Conservation (phyloP, 53 echinoderm and acorn worm species). For the Pentamera pediparva region DNA sequence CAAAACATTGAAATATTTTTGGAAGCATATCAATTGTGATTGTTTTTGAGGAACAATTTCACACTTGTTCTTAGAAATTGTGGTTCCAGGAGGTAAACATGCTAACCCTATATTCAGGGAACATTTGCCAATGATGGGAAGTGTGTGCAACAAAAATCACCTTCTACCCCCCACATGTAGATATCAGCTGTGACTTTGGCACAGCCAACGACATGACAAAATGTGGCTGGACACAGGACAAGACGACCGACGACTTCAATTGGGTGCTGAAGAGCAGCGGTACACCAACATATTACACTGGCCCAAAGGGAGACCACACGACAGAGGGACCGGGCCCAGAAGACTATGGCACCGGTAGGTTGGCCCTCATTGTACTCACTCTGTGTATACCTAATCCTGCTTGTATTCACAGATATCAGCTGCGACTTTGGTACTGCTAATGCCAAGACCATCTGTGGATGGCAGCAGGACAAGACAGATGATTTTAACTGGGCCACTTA, state of each 20-base stretch:
- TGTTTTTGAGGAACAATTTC: too few relatives aligned
- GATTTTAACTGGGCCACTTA: slow-evolving; percentile 65
- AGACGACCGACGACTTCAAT: slow-evolving; percentile 55
- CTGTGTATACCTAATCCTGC: too few relatives aligned
- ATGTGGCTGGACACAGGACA: slow-evolving; percentile 86
- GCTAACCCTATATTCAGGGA: too few relatives aligned
- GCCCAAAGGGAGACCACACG: slow-evolving; percentile 72
- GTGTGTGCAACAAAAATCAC: too few relatives aligned
- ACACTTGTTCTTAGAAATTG: too few relatives aligned
- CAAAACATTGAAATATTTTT: too few relatives aligned
- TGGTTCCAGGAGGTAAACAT: too few relatives aligned
- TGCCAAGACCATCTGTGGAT: slow-evolving; percentile 59
- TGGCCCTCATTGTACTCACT: too few relatives aligned
- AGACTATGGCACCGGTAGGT: slow-evolving; percentile 18
- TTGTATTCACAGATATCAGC: slow-evolving; percentile 51
- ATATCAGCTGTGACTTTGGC: slow-evolving; percentile 77
- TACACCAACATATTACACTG: slow-evolving; percentile 51
- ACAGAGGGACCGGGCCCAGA: slow-evolving; percentile 8
- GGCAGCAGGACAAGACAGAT: slow-evolving; percentile 68
- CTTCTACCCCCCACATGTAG: too few relatives aligned
- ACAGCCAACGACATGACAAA: slow-evolving; percentile 34
- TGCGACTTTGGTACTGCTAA: slow-evolving; percentile 74
- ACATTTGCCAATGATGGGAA: too few relatives aligned
- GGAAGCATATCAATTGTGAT: too few relatives aligned
- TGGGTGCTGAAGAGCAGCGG: slow-evolving; percentile 50